Percentiles rank a stretch among this genome's conserved stretches.
Evolutionary conservation across 2,888 invertebrate species (phyloP).

Genomic region (Eledone cirrhosa): DNA sequence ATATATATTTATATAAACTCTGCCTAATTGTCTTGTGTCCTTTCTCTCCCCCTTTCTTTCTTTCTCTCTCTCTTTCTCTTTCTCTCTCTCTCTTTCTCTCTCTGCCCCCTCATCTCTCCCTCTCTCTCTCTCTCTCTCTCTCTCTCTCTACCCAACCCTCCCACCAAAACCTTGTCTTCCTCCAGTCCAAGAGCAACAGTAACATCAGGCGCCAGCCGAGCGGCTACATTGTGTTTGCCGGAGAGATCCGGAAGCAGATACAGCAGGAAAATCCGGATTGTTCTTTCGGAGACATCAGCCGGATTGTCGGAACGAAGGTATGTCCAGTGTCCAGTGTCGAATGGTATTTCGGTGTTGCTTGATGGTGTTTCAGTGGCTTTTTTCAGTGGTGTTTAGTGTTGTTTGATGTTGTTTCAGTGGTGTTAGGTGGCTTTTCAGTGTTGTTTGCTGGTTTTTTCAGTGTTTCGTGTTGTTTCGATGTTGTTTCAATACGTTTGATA

Average conservation of each 20-base stretch:
- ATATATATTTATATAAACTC: not conserved
- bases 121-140: not conserved
- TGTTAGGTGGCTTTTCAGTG: too few relatives aligned
- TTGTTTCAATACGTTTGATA: too few relatives aligned
- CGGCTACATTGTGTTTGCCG: slow-evolving; percentile 97
- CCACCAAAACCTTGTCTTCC: not conserved
- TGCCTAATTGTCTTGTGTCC: too few relatives aligned
- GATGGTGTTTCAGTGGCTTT: too few relatives aligned
- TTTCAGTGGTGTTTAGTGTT: too few relatives aligned
- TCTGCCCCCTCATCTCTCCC: not conserved
- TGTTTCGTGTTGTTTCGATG: too few relatives aligned
- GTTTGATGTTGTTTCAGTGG: too few relatives aligned
- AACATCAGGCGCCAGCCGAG: slow-evolving; percentile 70
- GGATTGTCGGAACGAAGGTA: slow-evolving; percentile 78
- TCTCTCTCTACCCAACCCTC: not conserved
- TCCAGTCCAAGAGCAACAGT: slow-evolving; percentile 15
- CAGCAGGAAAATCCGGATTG: slow-evolving; percentile 93
- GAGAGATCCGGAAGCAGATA: slow-evolving; percentile 92
- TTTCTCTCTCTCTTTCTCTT: not conserved
- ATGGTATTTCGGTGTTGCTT: too few relatives aligned
- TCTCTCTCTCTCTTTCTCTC: not conserved
- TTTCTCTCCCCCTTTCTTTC: not conserved
- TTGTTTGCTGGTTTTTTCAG: too few relatives aligned
- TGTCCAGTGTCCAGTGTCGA: slow-evolving; percentile 5
- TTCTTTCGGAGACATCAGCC: slow-evolving; percentile 86